Base-by-base conservation (phyloP, 2,888 invertebrate species). In the Octonoba sinensis region DNA sequence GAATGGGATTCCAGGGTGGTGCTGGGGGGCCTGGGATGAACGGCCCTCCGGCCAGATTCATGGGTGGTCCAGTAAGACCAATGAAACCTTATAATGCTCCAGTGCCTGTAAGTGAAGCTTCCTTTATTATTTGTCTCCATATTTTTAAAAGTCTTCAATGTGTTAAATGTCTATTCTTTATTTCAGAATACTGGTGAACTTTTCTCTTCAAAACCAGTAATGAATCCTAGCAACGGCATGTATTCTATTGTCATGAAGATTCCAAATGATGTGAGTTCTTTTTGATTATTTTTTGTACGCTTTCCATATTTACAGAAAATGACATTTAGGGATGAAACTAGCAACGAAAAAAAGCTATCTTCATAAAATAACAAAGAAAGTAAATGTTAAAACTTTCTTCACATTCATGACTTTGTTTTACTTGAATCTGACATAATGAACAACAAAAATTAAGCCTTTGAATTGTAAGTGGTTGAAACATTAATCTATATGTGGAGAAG, bases 231-330 rank as follows among this genome's bases (percentile, higher is more conserved):
- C 36, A 76, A 84, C 71, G 85, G 85, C 6, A 73, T 77, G 44
- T 72, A 75, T 62, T 75, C 81, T n/a, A 72, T 82, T 51, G 75
- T 77, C 8, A 83, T 85, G 66, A 83, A 71, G 54, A 81, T 85
- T 54, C 77, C 83, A 44, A 83, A 85, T 72, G 83, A 83, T 75
- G 85, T 85, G 81, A 70, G 81, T 70, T 59, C n/a, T 11, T 12
- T 44, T 27, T 4, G 18, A 36, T 16, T 18, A 64, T 49, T 62
- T 27, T 64, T 59, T 24, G 11, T 16, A 2, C n/a, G 64, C n/a
- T 51, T 60, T 20, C 11, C 24, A 4, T 27, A 16, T 27, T 62
- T 51, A 36, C 8, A 8, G 54, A 12, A n/a, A n/a, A n/a, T n/a
- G n/a, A n/a, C n/a, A n/a, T n/a, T n/a, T n/a, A n/a, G n/a, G n/a